phyloP scores from a whole-genome alignment of 2,797 vertebrate genomes.

The Pteronotus mesoamericanus region DNA sequence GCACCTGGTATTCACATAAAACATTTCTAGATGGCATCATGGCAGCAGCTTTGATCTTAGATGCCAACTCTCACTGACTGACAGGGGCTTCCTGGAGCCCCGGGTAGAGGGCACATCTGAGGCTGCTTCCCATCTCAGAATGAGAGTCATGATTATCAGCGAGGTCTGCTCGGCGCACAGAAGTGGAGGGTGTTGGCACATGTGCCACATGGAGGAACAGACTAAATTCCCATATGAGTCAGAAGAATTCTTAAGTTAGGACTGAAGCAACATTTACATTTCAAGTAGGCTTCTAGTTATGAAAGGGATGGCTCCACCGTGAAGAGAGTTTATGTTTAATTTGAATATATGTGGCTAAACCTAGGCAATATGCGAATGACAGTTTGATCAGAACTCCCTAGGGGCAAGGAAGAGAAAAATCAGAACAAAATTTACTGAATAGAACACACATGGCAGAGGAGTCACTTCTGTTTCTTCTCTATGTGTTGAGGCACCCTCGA shows the following conservation, averaged over 20 bases:
- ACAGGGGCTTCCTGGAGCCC: neutral
- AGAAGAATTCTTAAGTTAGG: neutral
- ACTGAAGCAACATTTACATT: neutral
- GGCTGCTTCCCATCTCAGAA: neutral
- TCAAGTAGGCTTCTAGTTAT: neutral
- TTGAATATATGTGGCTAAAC: slow-evolving; percentile 45
- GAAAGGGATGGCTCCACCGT: slow-evolving; percentile 11
- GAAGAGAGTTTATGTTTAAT: slow-evolving; percentile 57
- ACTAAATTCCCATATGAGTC: slow-evolving; percentile 7
- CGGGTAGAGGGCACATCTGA: neutral
- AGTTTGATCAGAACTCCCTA: slow-evolving; percentile 6
- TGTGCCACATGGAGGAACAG: neutral
- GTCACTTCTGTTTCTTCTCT: neutral
- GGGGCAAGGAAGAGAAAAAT: neutral
- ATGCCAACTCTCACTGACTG: neutral
- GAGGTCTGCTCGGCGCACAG: slow-evolving; percentile 2
- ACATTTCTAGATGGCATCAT: neutral
- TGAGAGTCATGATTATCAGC: neutral
- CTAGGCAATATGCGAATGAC: slow-evolving; percentile 25
- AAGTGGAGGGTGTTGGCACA: neutral
- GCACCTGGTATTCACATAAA: neutral
- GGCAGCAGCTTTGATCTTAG: neutral
- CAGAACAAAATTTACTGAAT: neutral
- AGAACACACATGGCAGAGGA: neutral
- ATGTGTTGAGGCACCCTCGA: neutral